Percentiles rank a stretch among this genome's conserved stretches.
These are phyloP conservation scores for Actinostola sp. DNA, from an alignment of 92 coral and sea anemone genomes.

Conservation along the genomic window DNA sequence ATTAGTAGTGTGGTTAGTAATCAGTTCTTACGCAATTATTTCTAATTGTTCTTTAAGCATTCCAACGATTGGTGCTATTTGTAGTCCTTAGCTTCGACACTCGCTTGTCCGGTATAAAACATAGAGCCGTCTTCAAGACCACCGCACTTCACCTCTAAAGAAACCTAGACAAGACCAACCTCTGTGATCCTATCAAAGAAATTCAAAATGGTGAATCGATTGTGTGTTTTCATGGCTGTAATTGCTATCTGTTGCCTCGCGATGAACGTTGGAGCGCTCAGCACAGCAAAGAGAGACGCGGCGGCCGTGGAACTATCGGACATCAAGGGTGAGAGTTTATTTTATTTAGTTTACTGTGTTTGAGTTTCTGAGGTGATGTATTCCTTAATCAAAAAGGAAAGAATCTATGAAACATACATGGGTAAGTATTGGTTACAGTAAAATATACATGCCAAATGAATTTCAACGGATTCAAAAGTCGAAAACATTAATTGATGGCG, in stretches of 20 bases:
- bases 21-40: constrained; percentile 19
- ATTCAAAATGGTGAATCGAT: background rate
- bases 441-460: no score
- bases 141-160: background rate
- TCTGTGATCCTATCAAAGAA: background rate
- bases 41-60: constrained; percentile 13
- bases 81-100: constrained; percentile 1
- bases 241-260: background rate
- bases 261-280: background rate
- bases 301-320: background rate
- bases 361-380: no score
- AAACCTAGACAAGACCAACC: background rate
- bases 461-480: no score
- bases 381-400: no score
- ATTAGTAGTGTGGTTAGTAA: constrained; percentile 23
- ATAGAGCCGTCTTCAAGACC: background rate
- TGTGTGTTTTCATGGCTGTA: background rate
- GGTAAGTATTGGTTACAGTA: no score
- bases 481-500: no score
- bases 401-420: no score
- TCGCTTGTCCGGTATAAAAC: constrained; percentile 11
- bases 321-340: background rate
- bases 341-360: no score
- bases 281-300: background rate
- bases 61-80: constrained; percentile 3